Percentiles rank a stretch among this genome's conserved stretches.
phyloP scores from a whole-genome alignment of 2,113 vertebrate genomes.

The Gallinago undulata region DNA sequence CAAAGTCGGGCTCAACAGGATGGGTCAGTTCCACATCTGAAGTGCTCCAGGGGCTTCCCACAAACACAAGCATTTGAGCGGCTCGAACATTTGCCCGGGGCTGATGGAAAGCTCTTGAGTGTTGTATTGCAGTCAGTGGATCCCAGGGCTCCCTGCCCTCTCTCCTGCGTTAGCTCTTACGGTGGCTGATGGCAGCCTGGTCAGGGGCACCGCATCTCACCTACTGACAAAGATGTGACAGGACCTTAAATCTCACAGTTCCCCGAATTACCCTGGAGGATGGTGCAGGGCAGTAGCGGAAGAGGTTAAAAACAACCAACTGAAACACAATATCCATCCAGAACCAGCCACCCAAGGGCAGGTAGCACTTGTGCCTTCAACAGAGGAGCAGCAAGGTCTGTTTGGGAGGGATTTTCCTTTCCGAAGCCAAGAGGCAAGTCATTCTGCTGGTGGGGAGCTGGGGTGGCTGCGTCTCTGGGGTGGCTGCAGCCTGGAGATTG shows the following conservation, averaged over 20 bases:
- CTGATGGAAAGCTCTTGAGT: not conserved
- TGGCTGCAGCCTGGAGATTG: not conserved
- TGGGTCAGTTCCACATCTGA: not conserved
- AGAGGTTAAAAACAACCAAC: not conserved
- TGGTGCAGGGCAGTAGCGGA: not conserved
- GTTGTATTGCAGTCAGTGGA: accelerated
- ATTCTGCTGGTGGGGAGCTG: not conserved
- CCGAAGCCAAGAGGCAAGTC: not conserved
- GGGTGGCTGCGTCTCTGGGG: not conserved
- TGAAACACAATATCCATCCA: not conserved
- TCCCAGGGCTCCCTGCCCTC: not conserved
- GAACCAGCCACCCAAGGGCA: not conserved
- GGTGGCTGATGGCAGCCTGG: not conserved
- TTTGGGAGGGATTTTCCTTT: not conserved
- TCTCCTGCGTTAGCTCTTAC: not conserved
- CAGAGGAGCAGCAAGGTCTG: not conserved
- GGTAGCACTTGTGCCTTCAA: not conserved
- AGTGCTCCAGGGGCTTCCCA: not conserved
- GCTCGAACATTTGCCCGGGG: not conserved
- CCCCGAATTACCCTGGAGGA: not conserved
- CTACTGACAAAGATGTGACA: accelerated
- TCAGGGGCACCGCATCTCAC: not conserved
- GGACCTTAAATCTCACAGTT: not conserved
- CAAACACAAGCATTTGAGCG: not conserved
- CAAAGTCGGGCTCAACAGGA: not conserved